Base-by-base conservation (phyloP, 2,113 vertebrate species). In the Chloebia gouldiae region DNA sequence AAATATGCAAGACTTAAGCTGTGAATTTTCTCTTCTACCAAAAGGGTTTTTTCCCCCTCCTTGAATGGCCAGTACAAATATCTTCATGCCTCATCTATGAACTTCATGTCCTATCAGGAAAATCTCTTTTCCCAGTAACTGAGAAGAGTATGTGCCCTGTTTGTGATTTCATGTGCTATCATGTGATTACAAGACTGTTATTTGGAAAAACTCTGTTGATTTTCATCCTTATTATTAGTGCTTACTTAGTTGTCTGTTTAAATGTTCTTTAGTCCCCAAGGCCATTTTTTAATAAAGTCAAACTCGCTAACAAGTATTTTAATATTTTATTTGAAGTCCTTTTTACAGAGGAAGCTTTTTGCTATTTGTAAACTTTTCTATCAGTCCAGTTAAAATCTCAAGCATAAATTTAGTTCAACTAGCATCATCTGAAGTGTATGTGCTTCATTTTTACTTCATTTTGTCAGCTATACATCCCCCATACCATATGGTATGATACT, bases 321-420 rank as follows among this genome's bases (percentile, higher is more conserved):
- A 88, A 94, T 72, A n/a, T 53, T 90, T 91, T 70, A 63, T 30
- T 95, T 81, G 37, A 96, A 59, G 19, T 86, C 13, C 31, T 63
- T 83, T 94, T 88, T 93, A 23, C 86, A 94, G 86, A 81, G 49
- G 57, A 93, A 90, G 49, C 64, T 95, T 95, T 82, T 90, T 95
- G 64, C 37, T 69, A 39, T 90, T 56, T 63, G 77, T 86, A 57
- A 90, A 86, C 79, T 93, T 96, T 92, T 66, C 81, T 57, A 94
- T 88, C 86, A 71, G 80, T 89, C 96, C 86, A 44, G 60, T 88
- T 39, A 93, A 93, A 96, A 91, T 95, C 68, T 72, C 73, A 91
- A 91, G 76, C 69, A 92, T 88, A 97, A 96, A 95, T 95, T 96
- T 96, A 95, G 76, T 92, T 95, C 92, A 97, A 93, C 69, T 91